Evolutionary conservation across 1,140 invertebrate genomes (phyloP).

Genomic region (Drosophila chauvacae): DNA sequence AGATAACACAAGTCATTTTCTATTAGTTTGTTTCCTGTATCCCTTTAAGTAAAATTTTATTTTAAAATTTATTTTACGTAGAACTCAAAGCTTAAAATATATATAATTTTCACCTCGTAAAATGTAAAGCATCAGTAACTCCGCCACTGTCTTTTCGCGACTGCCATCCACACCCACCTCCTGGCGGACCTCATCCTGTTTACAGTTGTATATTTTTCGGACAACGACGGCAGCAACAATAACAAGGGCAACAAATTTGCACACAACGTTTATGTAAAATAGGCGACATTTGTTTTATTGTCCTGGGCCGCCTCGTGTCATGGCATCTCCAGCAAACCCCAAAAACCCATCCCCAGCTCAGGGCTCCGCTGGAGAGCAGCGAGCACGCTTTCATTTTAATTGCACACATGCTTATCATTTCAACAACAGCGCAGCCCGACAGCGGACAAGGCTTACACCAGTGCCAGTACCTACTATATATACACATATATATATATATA

Average conservation of each 20-base stretch:
- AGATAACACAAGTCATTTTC: background rate
- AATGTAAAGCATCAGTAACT: background rate
- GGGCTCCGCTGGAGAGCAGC: conserved; percentile 34
- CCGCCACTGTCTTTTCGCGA: conserved; percentile 13
- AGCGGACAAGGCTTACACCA: conserved; percentile 12
- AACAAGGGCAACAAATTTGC: conserved; percentile 69
- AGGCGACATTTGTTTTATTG: conserved; percentile 80
- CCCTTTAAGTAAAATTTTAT: no score
- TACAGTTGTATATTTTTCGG: conserved; percentile 57
- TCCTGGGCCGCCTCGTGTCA: conserved; percentile 57
- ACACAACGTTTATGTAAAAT: conserved; percentile 80
- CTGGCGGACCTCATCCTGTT: background rate
- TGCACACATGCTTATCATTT: conserved; percentile 83
- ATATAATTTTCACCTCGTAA: background rate
- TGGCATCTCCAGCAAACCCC: conserved; percentile 19
- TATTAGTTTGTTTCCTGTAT: no score
- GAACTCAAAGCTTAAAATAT: background rate
- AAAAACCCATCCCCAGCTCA: background rate
- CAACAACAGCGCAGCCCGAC: conserved; percentile 61
- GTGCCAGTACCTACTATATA: conserved; percentile 19
- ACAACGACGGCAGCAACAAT: conserved; percentile 47
- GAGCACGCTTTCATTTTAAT: conserved; percentile 81
- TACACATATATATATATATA: background rate
- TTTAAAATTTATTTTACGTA: background rate
- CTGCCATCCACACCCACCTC: background rate